A percentile compares a stretch with the other conserved stretches of the same genome.
These are phyloP conservation scores for Eumacrocentrus americanus DNA, from an alignment of 2,888 invertebrate genomes.

Conservation along the genomic window DNA sequence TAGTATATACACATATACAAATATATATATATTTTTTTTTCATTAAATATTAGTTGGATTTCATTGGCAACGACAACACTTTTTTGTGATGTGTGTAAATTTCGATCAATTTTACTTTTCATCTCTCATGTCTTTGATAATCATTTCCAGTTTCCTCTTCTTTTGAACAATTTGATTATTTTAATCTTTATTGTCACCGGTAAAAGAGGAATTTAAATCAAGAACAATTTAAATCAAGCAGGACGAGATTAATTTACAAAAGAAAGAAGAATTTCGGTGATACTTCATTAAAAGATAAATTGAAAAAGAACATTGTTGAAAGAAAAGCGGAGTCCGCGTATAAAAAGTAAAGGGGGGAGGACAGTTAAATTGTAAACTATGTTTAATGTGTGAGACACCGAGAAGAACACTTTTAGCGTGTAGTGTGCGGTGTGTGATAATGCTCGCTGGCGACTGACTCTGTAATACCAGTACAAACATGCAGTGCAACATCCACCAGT, in stretches of 20 bases:
- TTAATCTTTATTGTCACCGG: neutral
- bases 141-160: neutral
- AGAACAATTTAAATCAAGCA: neutral
- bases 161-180: neutral
- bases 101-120: neutral
- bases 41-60: slow-evolving; percentile 55
- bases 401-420: slow-evolving; percentile 53
- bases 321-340: neutral
- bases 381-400: slow-evolving; percentile 43
- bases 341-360: slow-evolving; percentile 9
- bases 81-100: neutral
- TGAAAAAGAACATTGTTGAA: neutral
- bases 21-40: slow-evolving; percentile 42
- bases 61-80: slow-evolving; percentile 47
- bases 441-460: slow-evolving; percentile 62
- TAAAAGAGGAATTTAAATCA: neutral
- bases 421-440: slow-evolving; percentile 60
- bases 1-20: slow-evolving; percentile 33
- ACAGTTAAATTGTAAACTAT: slow-evolving; percentile 13
- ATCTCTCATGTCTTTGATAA: no score
- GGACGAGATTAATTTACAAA: slow-evolving; percentile 7
- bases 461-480: slow-evolving; percentile 63
- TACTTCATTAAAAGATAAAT: neutral
- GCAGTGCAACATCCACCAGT: slow-evolving; percentile 53
- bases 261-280: slow-evolving; percentile 5